These are phyloP conservation scores for Phyllostomus discolor DNA, from an alignment of 2,113 vertebrate genomes.

Conservation along the genomic window DNA sequence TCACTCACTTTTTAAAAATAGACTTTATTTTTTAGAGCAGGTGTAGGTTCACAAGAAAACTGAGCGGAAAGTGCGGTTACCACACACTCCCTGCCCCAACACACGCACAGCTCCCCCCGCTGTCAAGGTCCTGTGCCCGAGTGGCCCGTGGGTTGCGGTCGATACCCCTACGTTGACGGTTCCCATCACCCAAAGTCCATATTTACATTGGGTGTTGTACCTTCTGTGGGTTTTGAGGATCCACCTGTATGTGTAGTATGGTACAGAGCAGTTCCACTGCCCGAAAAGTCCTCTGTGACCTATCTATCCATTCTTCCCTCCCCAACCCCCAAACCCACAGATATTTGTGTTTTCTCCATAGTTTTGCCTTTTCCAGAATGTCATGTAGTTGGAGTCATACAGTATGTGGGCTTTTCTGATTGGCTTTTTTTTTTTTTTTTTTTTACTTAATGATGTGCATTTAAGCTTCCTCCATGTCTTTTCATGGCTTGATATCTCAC, in stretches of 20 bases:
- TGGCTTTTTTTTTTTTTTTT: background rate
- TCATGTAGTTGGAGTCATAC: too few species aligned
- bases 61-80: background rate
- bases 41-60: conserved; percentile 17
- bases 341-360: too few species aligned
- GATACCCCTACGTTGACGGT: background rate
- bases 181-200: background rate
- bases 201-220: background rate
- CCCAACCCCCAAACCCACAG: background rate
- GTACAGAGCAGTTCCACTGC: background rate
- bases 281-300: too few species aligned
- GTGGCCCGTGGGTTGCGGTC: background rate
- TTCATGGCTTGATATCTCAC: background rate
- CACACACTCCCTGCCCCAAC: background rate
- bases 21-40: background rate
- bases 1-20: background rate
- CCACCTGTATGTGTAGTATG: background rate
- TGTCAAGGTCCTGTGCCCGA: background rate
- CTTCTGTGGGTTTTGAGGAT: background rate
- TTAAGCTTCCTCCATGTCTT: background rate
- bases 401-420: too few species aligned
- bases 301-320: background rate
- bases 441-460: background rate
- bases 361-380: too few species aligned
- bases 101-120: background rate